A percentile compares a stretch with the other conserved stretches of the same genome.
phyloP scores from a whole-genome alignment of 2,113 vertebrate species.

The Acanthochromis polyacanthus region DNA sequence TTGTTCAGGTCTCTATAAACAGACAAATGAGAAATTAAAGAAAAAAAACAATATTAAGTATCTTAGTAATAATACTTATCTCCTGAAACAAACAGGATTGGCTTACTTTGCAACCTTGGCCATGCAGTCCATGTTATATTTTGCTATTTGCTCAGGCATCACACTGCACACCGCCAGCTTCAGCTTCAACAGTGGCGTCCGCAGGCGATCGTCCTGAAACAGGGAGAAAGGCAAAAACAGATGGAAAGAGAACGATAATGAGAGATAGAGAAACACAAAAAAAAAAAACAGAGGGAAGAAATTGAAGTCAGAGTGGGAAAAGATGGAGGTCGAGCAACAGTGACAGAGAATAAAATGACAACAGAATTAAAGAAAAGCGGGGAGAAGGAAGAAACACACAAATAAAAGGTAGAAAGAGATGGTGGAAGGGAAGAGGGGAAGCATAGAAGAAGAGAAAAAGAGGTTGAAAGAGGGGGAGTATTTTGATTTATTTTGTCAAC shows the following conservation, averaged over 20 bases:
- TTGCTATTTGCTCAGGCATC: slow-evolving; percentile 96
- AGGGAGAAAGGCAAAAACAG: neutral
- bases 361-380: neutral
- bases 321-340: neutral
- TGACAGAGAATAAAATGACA: neutral
- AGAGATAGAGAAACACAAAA: neutral
- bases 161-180: slow-evolving; percentile 94
- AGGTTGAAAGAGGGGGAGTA: neutral
- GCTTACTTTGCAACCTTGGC: slow-evolving; percentile 93
- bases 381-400: neutral
- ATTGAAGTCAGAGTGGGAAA: neutral
- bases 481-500: slow-evolving; percentile 44
- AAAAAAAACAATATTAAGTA: too few species aligned
- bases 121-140: slow-evolving; percentile 97
- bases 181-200: slow-evolving; percentile 93
- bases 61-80: neutral
- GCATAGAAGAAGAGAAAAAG: neutral
- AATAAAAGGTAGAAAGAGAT: neutral
- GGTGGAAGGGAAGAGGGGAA: neutral
- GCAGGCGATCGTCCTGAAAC: slow-evolving; percentile 92
- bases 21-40: too few species aligned
- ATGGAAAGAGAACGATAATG: neutral
- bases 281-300: neutral
- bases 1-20: too few species aligned
- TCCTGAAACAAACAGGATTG: neutral